phyloP scores from a whole-genome alignment of 2,888 invertebrate species.

The Pristionchus entomophagus region DNA sequence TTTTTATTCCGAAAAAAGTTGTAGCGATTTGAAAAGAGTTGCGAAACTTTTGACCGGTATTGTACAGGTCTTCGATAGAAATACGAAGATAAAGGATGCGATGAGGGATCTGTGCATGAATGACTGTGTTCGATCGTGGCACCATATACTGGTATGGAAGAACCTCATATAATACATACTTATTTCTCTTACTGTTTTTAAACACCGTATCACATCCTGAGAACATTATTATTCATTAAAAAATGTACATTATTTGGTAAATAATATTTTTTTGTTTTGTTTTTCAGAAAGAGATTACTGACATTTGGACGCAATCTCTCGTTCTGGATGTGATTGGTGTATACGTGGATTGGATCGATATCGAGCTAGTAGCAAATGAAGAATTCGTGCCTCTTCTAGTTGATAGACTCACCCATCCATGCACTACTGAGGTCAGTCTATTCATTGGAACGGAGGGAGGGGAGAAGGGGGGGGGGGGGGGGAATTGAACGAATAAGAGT shows the following conservation, averaged over 20 bases:
- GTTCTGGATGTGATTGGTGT: conserved; percentile 80
- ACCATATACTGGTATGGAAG: conserved; percentile 80
- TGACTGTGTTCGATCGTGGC: conserved; percentile 80
- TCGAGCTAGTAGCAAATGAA: conserved; percentile 80
- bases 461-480: too few species aligned
- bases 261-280: neutral
- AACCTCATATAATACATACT: conserved; percentile 36
- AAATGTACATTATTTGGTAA: neutral
- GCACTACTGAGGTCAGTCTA: conserved; percentile 57
- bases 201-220: too few species aligned
- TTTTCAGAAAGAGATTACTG: conserved; percentile 47
- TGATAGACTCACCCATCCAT: conserved; percentile 52
- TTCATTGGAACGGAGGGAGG: neutral
- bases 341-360: conserved; percentile 81
- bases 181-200: neutral
- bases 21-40: too few species aligned
- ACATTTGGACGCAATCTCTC: conserved; percentile 62
- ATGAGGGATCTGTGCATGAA: conserved; percentile 80
- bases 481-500: too few species aligned
- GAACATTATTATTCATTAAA: too few species aligned
- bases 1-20: too few species aligned
- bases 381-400: conserved; percentile 79
- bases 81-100: conserved; percentile 80
- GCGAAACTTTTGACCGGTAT: too few species aligned
- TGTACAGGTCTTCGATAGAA: conserved; percentile 78